Conservation (phyloP, 2,797 vertebrate genomes). For the Glyptemys insculpta region DNA sequence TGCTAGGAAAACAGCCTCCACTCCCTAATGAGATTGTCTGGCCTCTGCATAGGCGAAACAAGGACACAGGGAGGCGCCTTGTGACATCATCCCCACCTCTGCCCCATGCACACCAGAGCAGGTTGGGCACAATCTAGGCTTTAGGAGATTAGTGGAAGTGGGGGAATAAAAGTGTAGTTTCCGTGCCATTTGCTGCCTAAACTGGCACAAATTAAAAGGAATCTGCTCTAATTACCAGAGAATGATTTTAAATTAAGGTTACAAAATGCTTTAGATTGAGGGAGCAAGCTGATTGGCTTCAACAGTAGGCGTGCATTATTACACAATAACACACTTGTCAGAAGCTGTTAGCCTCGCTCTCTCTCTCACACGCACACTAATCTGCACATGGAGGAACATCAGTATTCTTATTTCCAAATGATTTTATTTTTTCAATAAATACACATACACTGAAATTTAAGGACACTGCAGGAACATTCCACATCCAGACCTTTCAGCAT, state of each 20-base stretch:
- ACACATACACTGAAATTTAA: rapidly evolving
- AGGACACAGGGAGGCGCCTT: neutral
- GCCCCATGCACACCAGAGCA: neutral
- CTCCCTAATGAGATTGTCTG: neutral
- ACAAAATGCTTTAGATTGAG: neutral
- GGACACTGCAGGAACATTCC: neutral
- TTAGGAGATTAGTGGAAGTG: slow-evolving; percentile 51
- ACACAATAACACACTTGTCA: neutral
- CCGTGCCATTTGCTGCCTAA: slow-evolving; percentile 42
- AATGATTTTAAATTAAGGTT: neutral
- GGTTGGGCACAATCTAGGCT: too few relatives aligned
- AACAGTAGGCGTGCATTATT: neutral
- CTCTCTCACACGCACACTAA: rapidly evolving
- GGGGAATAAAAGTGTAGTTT: slow-evolving; percentile 53
- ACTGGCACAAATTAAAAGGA: slow-evolving; percentile 41
- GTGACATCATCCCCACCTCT: neutral
- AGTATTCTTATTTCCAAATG: too few relatives aligned
- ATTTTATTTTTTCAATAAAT: neutral
- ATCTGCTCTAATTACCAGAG: neutral
- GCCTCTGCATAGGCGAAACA: neutral
- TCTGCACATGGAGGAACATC: rapidly evolving
- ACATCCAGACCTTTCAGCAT: rapidly evolving
- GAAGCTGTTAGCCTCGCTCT: neutral
- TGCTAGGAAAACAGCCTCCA: neutral
- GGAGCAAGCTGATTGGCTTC: slow-evolving; percentile 1